phyloP scores from a whole-genome alignment of 1,140 invertebrate species.

The Sarcophaga peregrina region DNA sequence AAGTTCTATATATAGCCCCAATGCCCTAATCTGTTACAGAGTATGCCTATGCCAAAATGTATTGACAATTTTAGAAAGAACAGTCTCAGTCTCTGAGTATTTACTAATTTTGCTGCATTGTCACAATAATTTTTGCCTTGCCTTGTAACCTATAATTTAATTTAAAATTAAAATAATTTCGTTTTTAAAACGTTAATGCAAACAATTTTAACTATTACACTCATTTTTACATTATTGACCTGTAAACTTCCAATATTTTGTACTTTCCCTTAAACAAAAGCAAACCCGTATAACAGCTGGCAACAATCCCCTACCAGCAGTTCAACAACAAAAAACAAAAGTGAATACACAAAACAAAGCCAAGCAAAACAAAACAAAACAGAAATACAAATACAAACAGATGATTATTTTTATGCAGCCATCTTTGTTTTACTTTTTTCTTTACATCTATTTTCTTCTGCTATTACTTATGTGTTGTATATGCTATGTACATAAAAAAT shows the following conservation, averaged over 20 bases:
- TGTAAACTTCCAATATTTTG: not conserved
- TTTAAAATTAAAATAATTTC: too few relatives aligned
- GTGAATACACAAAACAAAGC: slow-evolving; percentile 1
- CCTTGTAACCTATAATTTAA: too few relatives aligned
- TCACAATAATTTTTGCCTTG: too few relatives aligned
- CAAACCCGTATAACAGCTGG: not conserved
- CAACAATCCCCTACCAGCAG: not conserved
- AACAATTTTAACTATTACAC: too few relatives aligned
- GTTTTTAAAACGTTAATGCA: too few relatives aligned
- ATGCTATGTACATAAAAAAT: not conserved
- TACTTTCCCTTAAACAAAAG: slow-evolving; percentile 3
- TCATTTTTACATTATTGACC: too few relatives aligned
- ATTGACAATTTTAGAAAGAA: too few relatives aligned
- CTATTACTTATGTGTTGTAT: not conserved
- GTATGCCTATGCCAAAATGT: too few relatives aligned
- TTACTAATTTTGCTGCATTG: too few relatives aligned
- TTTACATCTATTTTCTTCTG: not conserved
- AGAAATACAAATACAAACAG: slow-evolving; percentile 21
- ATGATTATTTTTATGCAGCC: not conserved
- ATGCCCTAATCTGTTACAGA: too few relatives aligned
- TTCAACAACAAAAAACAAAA: not conserved
- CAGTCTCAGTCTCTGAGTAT: too few relatives aligned
- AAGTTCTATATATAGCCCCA: too few relatives aligned
- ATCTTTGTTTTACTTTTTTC: not conserved
- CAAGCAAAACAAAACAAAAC: not conserved